Evolutionary conservation across 2,888 invertebrate genomes (phyloP), one percentile per base, ranked within the genome.

Genomic region (Caenorhabditis doughertyi): DNA sequence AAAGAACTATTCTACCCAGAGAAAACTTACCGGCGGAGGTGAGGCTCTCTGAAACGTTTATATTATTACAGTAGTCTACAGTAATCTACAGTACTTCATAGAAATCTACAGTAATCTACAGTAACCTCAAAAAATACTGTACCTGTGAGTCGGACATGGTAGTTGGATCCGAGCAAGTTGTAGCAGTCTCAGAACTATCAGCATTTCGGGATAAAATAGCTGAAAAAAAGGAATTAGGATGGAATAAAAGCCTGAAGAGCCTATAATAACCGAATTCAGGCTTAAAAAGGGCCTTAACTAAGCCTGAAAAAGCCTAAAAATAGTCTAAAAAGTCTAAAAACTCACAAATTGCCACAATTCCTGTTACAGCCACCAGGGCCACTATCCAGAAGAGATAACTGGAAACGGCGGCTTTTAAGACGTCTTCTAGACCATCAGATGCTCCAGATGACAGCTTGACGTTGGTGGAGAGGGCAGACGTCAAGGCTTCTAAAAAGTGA

Each of bases 401-500:
- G 0, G 68, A 70, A 0, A 47, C 44, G 25, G 79, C 23, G 9
- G 56, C 8, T 9, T 53, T 27, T 3, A 83, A 51, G 16, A 83
- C 23, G 18, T 56, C 60, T 21, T 79, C 70, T 0, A 79, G 18
- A 29, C 56, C 53, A n/a, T 68, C 68, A 11, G 44, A 42, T 7
- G 68, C 42, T 35, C 55, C 47, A n/a, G 39, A n/a, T 1, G 73
- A 29, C 4, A 83, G 29, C 11, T 70, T 76, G 9, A 83, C 81
- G 68, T 82, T 79, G 4, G 86, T 86, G n/a, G 83, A 58, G 2
- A 86, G 68, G 0, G 86, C 86, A 7, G 86, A 86, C 0, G 86
- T 86, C 11, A 86, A 64, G 8, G 86, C 86, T 39, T 79, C 71
- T 49, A 80, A 49, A 58, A 35, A 35, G 9, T 7, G 9, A 11